Percentiles rank a stretch among this genome's conserved stretches.
Evolutionary conservation across 2,888 invertebrate species (phyloP).

Genomic region (Dione juno): DNA sequence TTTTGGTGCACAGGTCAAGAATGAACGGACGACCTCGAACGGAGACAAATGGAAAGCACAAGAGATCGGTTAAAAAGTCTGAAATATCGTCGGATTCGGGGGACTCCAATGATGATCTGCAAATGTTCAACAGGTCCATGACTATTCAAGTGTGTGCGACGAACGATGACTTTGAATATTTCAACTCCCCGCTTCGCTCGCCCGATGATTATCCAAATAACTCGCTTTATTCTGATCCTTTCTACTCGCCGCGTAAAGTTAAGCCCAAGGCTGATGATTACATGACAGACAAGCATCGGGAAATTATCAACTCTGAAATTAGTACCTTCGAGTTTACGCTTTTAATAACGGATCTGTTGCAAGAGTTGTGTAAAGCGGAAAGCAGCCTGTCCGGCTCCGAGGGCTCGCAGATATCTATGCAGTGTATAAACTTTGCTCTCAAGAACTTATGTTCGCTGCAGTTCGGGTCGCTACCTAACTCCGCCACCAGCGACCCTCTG

Average conservation of each 20-base stretch:
- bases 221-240: constrained; percentile 63
- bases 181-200: constrained; percentile 74
- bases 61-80: constrained; percentile 54
- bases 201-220: constrained; percentile 68
- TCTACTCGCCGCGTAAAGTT: constrained; percentile 63
- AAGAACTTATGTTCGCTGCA: constrained; percentile 85
- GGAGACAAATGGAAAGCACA: constrained; percentile 58
- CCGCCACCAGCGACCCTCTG: constrained; percentile 56
- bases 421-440: constrained; percentile 84
- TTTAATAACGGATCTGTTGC: constrained; percentile 82
- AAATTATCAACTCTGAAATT: constrained; percentile 79
- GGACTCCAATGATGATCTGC: constrained; percentile 79
- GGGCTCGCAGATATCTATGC: constrained; percentile 82
- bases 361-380: constrained; percentile 81
- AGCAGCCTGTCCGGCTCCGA: constrained; percentile 78
- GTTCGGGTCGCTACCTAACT: constrained; percentile 77
- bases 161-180: constrained; percentile 85
- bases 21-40: constrained; percentile 54
- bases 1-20: constrained; percentile 55
- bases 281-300: constrained; percentile 77
- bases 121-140: constrained; percentile 77
- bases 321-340: constrained; percentile 83
- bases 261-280: constrained; percentile 81
- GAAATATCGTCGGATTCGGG: constrained; percentile 75
- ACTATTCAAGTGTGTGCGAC: constrained; percentile 82